phyloP scores from a whole-genome alignment of 1,140 invertebrate genomes.

The Listronotus bonariensis region DNA sequence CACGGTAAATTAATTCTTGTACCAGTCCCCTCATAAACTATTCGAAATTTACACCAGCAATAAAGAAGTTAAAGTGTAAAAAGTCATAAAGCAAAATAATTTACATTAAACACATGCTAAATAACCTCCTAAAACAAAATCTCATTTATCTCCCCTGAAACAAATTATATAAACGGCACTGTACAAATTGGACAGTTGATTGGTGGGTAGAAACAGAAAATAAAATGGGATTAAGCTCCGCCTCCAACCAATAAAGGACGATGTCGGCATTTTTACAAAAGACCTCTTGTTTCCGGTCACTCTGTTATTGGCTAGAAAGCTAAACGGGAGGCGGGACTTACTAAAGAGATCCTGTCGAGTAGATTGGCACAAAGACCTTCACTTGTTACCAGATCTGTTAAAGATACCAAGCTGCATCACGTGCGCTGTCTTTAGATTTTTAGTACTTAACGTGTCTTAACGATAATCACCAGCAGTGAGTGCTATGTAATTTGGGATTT shows the following conservation, averaged over 20 bases:
- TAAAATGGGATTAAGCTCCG: constrained; percentile 29
- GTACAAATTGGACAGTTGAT: constrained; percentile 51
- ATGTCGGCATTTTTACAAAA: constrained; percentile 42
- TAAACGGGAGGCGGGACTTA: constrained; percentile 35
- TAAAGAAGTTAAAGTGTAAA: constrained; percentile 48
- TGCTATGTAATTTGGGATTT: constrained; percentile 8
- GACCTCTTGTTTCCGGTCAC: constrained; percentile 32
- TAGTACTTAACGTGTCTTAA: constrained; percentile 20
- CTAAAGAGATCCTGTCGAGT: constrained; percentile 37
- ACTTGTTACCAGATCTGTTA: constrained; percentile 53
- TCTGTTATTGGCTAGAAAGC: constrained; percentile 33
- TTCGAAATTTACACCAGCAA: constrained; percentile 47
- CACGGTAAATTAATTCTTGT: constrained; percentile 9
- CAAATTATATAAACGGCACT: constrained; percentile 50
- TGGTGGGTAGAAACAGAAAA: constrained; percentile 43
- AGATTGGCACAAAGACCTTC: constrained; percentile 47
- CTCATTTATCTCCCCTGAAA: constrained; percentile 52
- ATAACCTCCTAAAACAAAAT: constrained; percentile 54
- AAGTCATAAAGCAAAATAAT: constrained; percentile 53
- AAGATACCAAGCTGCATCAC: constrained; percentile 47
- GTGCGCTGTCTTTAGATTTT: constrained; percentile 35
- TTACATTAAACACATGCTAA: constrained; percentile 56
- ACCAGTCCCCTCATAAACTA: constrained; percentile 43
- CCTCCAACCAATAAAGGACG: constrained; percentile 41
- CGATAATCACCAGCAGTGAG: constrained; percentile 8